Base-by-base conservation (phyloP, 92 coral and sea anemone species). In the Umimayanthus kanabou region DNA sequence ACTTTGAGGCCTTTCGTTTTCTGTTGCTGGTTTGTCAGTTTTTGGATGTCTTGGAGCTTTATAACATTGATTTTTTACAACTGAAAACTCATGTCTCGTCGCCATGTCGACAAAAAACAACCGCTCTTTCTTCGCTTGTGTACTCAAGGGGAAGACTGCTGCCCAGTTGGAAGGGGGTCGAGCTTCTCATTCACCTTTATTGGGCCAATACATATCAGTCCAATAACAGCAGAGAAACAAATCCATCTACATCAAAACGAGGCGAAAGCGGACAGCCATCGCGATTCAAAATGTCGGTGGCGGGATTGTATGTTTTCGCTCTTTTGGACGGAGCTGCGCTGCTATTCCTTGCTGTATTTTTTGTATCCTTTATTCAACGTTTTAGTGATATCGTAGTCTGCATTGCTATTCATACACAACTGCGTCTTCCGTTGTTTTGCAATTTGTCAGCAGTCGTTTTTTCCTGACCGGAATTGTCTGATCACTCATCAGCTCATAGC, bases 51-150 rank as follows among this genome's bases (percentile, higher is more conserved):
- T 89, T 25, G 99, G 99, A 28, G 99, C 98, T 42, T 87, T 91
- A 93, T 95, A 95, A 70, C 99, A 97, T 40, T 79, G 93, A 85
- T 93, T 95, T 96, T 93, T 95, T 67, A 92, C 93, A 85, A 94
- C 97, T 83, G 99, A 86, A 76, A 88, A 78, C 69, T 90, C 97
- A 89, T 97, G 99, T 75, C 76, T 85, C 25, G 99, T 92, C 99
- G 98, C 99, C 99, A 97, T 97, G 93, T 97, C 95, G 99, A 87
- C 91, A 85, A 88, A 82, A 90, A 93, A 88, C 92, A 90, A 80
- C 85, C 77, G 78, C 85, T 45, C 42, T 61, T 47, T 40, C 29
- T 87, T 73, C 79, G 78, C 86, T 70, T 69, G 86, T 67, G 45
- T 84, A 23, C 84, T 65, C 40, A 74, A 33, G 79, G 80, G 79